phyloP scores from a whole-genome alignment of 2,113 vertebrate genomes.

The Dipodomys spectabilis region DNA sequence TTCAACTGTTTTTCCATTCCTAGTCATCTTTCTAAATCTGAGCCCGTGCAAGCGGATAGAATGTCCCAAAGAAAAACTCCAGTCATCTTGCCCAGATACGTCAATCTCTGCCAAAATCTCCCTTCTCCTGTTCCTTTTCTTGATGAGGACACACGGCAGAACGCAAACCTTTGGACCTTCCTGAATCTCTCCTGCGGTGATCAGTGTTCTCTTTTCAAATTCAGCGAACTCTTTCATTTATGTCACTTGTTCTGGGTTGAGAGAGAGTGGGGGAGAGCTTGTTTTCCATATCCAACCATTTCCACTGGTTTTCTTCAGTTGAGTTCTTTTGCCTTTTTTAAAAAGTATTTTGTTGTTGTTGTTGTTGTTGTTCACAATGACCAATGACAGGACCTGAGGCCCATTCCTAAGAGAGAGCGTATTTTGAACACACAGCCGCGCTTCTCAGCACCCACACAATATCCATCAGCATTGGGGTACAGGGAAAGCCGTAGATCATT shows the following conservation, averaged over 20 bases:
- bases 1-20: not conserved
- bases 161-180: not conserved
- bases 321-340: not conserved
- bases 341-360: too few species aligned
- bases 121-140: too few species aligned
- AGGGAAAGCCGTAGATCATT: not conserved
- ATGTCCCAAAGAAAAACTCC: not conserved
- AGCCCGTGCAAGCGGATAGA: not conserved
- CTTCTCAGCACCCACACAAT: not conserved
- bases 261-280: not conserved
- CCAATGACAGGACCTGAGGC: not conserved
- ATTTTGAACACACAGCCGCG: too few species aligned
- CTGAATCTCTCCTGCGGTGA: not conserved
- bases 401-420: not conserved
- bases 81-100: not conserved
- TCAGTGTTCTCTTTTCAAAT: not conserved
- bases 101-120: not conserved
- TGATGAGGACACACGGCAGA: not conserved
- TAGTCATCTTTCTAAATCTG: not conserved
- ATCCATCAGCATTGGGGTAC: not conserved
- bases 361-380: not conserved
- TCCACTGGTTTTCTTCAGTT: not conserved
- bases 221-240: not conserved
- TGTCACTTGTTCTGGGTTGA: not conserved
- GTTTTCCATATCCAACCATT: not conserved